These are phyloP conservation scores for Trisateles emortualis DNA, from an alignment of 2,888 invertebrate species.

Conservation along the genomic window DNA sequence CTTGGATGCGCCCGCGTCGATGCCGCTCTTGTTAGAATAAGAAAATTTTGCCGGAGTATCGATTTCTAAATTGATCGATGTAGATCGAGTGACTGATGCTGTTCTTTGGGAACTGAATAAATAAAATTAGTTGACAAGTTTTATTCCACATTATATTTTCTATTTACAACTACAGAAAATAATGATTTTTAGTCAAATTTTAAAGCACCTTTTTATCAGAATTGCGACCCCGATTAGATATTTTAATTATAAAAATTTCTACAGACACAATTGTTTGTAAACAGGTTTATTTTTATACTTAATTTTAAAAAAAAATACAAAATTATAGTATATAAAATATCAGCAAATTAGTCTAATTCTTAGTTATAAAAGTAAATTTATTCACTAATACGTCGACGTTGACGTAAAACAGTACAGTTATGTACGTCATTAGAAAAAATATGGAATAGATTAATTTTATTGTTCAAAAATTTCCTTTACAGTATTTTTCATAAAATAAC, in stretches of 20 bases:
- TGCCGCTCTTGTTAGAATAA: slow-evolving; percentile 56
- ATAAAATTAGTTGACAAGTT: no score
- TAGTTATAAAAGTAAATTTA: neutral
- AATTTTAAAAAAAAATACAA: no score
- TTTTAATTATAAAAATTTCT: no score
- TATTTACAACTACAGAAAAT: no score
- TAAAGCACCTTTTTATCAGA: no score
- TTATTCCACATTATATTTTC: no score
- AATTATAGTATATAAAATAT: no score
- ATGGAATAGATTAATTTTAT: neutral
- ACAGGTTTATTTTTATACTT: no score
- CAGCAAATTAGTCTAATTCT: neutral
- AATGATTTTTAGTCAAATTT: no score
- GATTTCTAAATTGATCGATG: slow-evolving; percentile 34
- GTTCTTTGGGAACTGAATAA: neutral
- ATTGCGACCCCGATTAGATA: no score
- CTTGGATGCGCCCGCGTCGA: slow-evolving; percentile 60
- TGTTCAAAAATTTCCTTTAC: neutral
- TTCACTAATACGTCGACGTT: neutral
- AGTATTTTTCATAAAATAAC: neutral
- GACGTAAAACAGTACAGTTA: neutral
- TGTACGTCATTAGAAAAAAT: neutral
- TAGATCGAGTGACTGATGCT: neutral
- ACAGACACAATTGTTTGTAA: no score
- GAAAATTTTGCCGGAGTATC: slow-evolving; percentile 45